Conservation (phyloP, 2,797 vertebrate species). For the Etheostoma perlongum region DNA sequence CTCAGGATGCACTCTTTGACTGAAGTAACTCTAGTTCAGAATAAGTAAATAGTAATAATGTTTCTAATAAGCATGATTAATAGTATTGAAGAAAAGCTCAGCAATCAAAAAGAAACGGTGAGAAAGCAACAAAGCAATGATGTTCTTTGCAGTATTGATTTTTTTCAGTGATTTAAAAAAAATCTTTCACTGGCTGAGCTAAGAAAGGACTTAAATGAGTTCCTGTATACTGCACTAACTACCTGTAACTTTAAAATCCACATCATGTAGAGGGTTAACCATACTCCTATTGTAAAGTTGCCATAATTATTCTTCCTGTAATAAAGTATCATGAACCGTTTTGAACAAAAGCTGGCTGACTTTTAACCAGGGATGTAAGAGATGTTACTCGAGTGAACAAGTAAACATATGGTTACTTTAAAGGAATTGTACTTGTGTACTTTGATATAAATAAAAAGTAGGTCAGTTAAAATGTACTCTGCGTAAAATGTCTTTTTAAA, state of each 20-base stretch:
- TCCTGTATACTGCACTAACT: not conserved
- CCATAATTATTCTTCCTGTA: not conserved
- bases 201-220: not conserved
- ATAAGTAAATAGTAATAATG: conserved; percentile 25
- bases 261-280: not conserved
- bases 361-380: not conserved
- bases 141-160: not conserved
- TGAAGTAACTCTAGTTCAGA: conserved; percentile 1
- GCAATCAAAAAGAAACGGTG: not conserved
- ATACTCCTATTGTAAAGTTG: not conserved
- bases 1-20: conserved; percentile 10
- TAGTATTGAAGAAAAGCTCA: not conserved
- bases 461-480: not conserved
- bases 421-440: not conserved
- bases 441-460: not conserved
- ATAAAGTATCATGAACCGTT: not conserved
- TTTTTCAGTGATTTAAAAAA: not conserved
- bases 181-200: not conserved
- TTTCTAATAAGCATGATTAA: conserved; percentile 15
- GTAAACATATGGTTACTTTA: not conserved
- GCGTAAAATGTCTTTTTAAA: not conserved
- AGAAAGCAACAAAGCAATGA: not conserved
- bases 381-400: not conserved
- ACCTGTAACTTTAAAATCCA: not conserved
- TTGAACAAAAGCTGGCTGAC: not conserved